A percentile compares a stretch with the other conserved stretches of the same genome.
phyloP scores from a whole-genome alignment of 2,113 vertebrate genomes.

The Platanista minor region DNA sequence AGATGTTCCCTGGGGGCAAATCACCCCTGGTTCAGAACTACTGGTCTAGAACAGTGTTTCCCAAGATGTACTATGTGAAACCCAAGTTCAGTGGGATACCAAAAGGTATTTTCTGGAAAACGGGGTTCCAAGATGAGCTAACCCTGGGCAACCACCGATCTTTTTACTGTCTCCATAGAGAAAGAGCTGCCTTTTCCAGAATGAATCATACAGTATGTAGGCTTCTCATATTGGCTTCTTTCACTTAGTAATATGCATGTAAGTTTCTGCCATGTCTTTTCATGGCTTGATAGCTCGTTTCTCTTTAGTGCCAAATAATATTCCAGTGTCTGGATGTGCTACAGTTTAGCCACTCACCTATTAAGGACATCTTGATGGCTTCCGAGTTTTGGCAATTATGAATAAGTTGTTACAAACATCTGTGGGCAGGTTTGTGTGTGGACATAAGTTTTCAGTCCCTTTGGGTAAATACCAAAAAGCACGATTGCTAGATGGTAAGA shows the following conservation, averaged over 20 bases:
- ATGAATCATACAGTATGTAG: rapidly evolving
- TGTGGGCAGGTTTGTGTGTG: neutral
- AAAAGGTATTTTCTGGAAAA: neutral
- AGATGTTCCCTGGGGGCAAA: neutral
- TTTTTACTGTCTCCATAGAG: neutral
- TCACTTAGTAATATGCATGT: rapidly evolving
- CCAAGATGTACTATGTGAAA: neutral
- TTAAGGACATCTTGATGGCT: neutral
- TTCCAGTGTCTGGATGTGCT: neutral
- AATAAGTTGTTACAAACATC: neutral
- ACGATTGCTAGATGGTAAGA: neutral
- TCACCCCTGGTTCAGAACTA: neutral
- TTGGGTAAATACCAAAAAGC: neutral
- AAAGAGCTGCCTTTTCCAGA: neutral
- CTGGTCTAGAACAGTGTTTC: neutral
- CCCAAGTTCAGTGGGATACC: neutral
- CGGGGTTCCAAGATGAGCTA: neutral
- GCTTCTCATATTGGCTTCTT: neutral
- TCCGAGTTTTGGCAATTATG: too few relatives aligned
- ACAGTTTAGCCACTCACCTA: neutral
- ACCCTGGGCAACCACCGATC: neutral
- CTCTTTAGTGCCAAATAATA: neutral
- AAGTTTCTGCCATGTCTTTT: neutral
- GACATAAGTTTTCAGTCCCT: neutral
- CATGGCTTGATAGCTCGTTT: neutral